Conservation (phyloP, 2,888 invertebrate genomes). For the Aphodius granarius region DNA sequence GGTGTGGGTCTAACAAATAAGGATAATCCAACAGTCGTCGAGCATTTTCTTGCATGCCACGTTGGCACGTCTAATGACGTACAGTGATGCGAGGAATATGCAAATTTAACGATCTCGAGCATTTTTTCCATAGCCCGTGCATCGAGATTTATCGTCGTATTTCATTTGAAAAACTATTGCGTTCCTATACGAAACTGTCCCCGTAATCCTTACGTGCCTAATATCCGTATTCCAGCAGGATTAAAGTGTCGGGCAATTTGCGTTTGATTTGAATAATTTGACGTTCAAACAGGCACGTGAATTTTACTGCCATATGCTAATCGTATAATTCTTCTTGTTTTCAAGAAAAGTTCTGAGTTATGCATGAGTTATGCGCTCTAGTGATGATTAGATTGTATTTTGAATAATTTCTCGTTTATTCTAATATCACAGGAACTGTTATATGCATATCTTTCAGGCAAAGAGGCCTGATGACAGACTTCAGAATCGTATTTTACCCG, state of each 20-base stretch:
- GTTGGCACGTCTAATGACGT: background rate
- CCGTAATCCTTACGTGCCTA: background rate
- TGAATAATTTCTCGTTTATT: background rate
- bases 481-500: too few relatives aligned
- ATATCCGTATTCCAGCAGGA: background rate
- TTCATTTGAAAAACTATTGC: background rate
- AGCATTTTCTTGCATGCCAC: background rate
- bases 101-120: constrained; percentile 1
- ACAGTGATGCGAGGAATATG: constrained; percentile 9
- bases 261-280: constrained; percentile 12
- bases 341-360: background rate
- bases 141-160: background rate
- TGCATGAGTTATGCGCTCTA: background rate
- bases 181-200: background rate
- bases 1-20: background rate
- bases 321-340: background rate
- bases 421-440: background rate
- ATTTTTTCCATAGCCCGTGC: background rate
- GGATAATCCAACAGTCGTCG: background rate
- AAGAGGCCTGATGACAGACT: too few relatives aligned
- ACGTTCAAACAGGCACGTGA: background rate
- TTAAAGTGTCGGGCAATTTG: constrained; percentile 12
- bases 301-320: background rate
- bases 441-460: too few relatives aligned
- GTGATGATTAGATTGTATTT: background rate